Conservation (phyloP, 1,140 invertebrate species). For the Saxidomus purpurata region DNA sequence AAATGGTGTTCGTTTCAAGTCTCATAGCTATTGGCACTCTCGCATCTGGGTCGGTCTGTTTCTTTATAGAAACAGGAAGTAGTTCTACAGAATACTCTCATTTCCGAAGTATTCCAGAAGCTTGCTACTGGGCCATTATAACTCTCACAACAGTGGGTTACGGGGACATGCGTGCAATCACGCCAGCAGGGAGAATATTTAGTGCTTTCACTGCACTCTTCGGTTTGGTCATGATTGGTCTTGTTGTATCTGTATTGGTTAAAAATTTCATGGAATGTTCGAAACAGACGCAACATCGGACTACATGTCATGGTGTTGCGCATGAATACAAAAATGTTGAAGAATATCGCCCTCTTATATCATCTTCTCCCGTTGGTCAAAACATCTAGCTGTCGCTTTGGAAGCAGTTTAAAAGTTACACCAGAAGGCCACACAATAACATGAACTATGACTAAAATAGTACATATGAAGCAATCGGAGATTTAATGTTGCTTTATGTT, state of each 20-base stretch:
- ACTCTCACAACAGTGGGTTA: slow-evolving; percentile 99
- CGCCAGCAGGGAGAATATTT: slow-evolving; percentile 82
- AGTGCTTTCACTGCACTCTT: slow-evolving; percentile 94
- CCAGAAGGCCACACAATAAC: too few relatives aligned
- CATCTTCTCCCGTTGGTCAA: too few relatives aligned
- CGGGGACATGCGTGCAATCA: slow-evolving; percentile 93
- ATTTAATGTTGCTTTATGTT: too few relatives aligned
- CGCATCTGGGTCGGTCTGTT: slow-evolving; percentile 98
- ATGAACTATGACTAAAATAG: too few relatives aligned
- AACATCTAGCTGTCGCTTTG: too few relatives aligned
- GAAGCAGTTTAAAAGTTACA: too few relatives aligned
- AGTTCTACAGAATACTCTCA: neutral
- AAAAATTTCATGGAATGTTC: slow-evolving; percentile 92
- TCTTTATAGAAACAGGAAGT: slow-evolving; percentile 78
- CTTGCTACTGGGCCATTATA: slow-evolving; percentile 96
- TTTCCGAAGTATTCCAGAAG: slow-evolving; percentile 94
- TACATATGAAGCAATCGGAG: too few relatives aligned
- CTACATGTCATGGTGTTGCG: too few relatives aligned
- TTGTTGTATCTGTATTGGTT: slow-evolving; percentile 93
- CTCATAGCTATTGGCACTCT: slow-evolving; percentile 99
- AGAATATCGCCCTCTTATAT: too few relatives aligned
- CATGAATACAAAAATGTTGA: too few relatives aligned
- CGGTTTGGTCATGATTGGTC: slow-evolving; percentile 99
- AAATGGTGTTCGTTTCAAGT: slow-evolving; percentile 98
- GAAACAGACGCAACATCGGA: too few relatives aligned